These are phyloP conservation scores for Falco rusticolus DNA, from an alignment of 2,797 vertebrate genomes.

Conservation along the genomic window DNA sequence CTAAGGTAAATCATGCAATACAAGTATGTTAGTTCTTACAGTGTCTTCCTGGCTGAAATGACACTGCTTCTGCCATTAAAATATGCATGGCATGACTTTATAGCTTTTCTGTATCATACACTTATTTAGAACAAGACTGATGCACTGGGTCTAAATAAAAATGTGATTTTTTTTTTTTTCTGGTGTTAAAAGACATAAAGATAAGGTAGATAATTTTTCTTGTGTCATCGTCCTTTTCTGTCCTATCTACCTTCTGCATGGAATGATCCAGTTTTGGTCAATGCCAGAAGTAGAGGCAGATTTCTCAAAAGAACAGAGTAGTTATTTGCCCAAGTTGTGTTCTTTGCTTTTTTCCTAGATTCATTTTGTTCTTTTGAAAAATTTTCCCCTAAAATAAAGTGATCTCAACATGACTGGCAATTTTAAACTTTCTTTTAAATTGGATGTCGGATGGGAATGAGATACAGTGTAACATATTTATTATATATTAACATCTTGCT, in stretches of 20 bases:
- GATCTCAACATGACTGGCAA: not conserved
- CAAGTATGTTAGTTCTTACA: not conserved
- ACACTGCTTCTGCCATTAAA: not conserved
- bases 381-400: not conserved
- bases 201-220: not conserved
- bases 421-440: not conserved
- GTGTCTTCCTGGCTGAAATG: not conserved
- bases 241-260: not conserved
- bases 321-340: not conserved
- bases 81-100: not conserved
- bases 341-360: not conserved
- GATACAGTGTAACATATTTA: not conserved
- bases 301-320: not conserved
- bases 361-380: not conserved
- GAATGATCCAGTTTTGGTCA: not conserved
- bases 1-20: not conserved
- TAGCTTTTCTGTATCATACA: not conserved
- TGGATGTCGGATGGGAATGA: not conserved
- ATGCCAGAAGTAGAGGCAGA: not conserved
- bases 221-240: not conserved
- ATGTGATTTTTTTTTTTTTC: not conserved
- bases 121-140: not conserved
- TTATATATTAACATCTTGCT: not conserved
- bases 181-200: not conserved
- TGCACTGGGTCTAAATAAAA: not conserved